Evolutionary conservation across 2,113 vertebrate genomes (phyloP).

Genomic region (Leptosomus discolor): DNA sequence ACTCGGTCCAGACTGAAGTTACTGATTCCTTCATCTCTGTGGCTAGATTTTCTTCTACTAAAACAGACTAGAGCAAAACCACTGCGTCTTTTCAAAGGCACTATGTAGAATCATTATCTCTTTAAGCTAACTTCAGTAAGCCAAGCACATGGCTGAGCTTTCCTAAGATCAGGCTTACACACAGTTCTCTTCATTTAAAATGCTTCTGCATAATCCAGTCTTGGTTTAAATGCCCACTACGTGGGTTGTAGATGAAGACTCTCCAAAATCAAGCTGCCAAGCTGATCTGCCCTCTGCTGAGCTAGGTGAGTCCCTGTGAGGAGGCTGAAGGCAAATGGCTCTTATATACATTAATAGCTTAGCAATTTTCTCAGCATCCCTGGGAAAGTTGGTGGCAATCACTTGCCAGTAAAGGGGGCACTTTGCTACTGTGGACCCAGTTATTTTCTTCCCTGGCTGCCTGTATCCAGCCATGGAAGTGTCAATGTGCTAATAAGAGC

Average conservation of each 20-base stretch:
- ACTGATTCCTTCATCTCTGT: neutral
- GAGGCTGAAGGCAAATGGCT: neutral
- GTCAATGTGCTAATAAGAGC: neutral
- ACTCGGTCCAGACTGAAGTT: neutral
- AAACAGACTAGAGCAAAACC: neutral
- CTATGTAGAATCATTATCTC: neutral
- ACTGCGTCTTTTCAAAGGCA: neutral
- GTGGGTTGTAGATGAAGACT: neutral
- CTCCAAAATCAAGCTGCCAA: neutral
- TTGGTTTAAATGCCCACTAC: neutral
- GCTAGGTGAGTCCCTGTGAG: neutral
- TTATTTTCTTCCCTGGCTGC: neutral
- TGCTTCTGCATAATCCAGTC: neutral
- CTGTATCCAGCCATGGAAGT: neutral
- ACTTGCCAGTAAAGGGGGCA: neutral
- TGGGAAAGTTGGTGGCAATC: neutral
- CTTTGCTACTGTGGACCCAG: neutral
- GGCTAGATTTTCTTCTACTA: neutral
- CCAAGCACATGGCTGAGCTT: neutral
- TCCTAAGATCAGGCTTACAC: neutral
- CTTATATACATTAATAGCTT: neutral
- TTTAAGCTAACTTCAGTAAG: neutral
- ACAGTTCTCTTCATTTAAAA: neutral
- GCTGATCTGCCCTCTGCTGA: neutral
- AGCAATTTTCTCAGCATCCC: neutral